A percentile compares a stretch with the other conserved stretches of the same genome.
Conservation (phyloP, 2,797 vertebrate genomes). For the Rhyacichthys aspro region DNA sequence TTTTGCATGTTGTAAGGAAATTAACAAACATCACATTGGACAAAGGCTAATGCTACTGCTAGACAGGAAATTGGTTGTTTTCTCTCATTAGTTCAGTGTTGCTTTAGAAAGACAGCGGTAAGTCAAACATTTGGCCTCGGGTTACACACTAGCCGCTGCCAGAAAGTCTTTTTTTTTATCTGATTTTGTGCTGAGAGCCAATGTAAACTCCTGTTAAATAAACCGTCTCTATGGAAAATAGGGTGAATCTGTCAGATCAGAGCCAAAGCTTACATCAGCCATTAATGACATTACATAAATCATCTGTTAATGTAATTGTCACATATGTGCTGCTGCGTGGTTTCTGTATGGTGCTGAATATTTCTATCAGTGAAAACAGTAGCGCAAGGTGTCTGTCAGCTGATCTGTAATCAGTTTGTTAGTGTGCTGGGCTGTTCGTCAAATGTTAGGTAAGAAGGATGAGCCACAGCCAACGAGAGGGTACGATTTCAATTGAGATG, state of each 20-base stretch:
- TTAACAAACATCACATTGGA: slow-evolving; percentile 37
- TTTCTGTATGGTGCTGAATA: background rate
- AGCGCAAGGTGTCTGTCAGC: background rate
- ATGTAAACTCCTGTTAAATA: slow-evolving; percentile 5
- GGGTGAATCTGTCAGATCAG: slow-evolving; percentile 9
- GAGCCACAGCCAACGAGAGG: background rate
- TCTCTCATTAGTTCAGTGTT: slow-evolving; percentile 18
- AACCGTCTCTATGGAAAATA: slow-evolving; percentile 20
- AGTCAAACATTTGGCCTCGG: slow-evolving; percentile 6
- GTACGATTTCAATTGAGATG: background rate
- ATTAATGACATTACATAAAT: background rate
- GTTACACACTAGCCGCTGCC: slow-evolving; percentile 18
- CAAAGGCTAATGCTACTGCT: slow-evolving; percentile 28
- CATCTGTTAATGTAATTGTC: background rate
- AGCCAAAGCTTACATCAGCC: background rate
- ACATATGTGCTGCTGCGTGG: background rate
- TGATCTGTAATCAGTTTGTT: background rate
- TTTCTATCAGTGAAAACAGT: background rate
- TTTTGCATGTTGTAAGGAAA: slow-evolving; percentile 40
- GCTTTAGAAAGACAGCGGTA: slow-evolving; percentile 21
- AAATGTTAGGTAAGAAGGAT: background rate
- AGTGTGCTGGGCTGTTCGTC: background rate
- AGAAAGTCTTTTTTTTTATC: background rate
- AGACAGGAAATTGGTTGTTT: slow-evolving; percentile 29
- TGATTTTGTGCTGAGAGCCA: slow-evolving; percentile 3